Conservation (phyloP, 2,113 vertebrate species). For the Atrichornis clamosus region DNA sequence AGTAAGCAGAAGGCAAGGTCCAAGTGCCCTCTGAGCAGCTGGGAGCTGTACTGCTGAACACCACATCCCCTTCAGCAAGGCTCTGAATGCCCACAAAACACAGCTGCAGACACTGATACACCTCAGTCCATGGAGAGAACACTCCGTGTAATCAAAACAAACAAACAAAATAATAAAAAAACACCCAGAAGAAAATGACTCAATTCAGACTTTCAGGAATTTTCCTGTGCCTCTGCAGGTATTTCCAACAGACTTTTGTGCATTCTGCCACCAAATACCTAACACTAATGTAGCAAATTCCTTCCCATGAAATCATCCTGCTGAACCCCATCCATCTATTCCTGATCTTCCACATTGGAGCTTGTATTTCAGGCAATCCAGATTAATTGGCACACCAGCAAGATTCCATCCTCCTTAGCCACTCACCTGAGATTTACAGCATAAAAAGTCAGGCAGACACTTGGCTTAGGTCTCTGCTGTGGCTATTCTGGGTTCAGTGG, state of each 20-base stretch:
- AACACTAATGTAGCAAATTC: neutral
- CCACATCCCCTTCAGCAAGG: neutral
- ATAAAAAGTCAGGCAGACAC: neutral
- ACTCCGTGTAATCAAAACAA: neutral
- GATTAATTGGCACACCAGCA: neutral
- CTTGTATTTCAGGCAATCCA: neutral
- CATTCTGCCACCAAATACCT: neutral
- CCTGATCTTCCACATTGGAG: neutral
- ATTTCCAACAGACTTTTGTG: neutral
- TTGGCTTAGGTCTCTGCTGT: neutral
- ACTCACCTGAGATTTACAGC: neutral
- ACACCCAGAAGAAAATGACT: neutral
- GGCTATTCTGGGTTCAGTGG: slow-evolving; percentile 2
- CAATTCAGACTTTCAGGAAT: neutral
- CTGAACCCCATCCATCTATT: neutral
- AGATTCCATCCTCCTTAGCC: neutral
- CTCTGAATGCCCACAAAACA: neutral
- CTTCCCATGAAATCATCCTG: neutral
- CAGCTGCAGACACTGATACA: fast-evolving
- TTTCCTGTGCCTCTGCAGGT: neutral
- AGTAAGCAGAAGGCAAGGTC: neutral
- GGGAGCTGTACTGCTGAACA: neutral
- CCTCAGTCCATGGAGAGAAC: neutral
- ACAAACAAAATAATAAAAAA: neutral
- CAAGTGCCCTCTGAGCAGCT: neutral